Evolutionary conservation across 2,888 invertebrate species (phyloP), one percentile per base, ranked within the genome.

Genomic region (Lottia gigantea): DNA sequence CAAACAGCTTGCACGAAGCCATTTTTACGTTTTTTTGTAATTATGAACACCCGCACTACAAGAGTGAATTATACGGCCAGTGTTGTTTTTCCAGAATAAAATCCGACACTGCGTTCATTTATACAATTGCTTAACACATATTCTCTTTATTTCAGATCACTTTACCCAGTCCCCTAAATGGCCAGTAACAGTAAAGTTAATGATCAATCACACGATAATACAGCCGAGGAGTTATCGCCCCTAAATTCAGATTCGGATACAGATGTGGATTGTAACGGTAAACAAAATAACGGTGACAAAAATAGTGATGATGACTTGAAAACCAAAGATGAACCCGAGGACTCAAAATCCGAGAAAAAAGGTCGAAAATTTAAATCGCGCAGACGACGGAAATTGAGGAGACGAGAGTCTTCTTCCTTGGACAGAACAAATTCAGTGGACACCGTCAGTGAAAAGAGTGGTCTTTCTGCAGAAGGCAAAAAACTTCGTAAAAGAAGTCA

Each of bases 391-490:
- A 55, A 55, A 19, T 23, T 55, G 15, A 55, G 19, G 19, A 55
- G 23, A 55, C 19, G 23, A 23, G 55, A 55, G 23, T 55, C 55
- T 1, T 19, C 23, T 19, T 19, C 19, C 14, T 11, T 62, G 23
- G 62, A 46, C 12, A 66, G 66, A 46, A 69, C 69, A 0, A 65
- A 69, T 45, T 69, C 69, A 15, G 49, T 65, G 31, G 45, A 65
- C 16, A 62, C 46, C 16, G 26, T 63, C 23, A 71, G 73, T 26
- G 71, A 68, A 7, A 73, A 71, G 67, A 76, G 74, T 68, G 73
- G 73, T 25, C 67, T 68, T 55, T 69, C 66, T n/a, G 65, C 19
- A 26, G 73, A 71, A 68, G 69, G 71, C 3, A 67, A 71, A 16
- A 49, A 64, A 14, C 69, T 65, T 14, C 49, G 62, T 11, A 55